Percentiles rank a stretch among this genome's conserved stretches.
phyloP scores from a whole-genome alignment of 2,888 invertebrate species.

The Ligdia adustata region DNA sequence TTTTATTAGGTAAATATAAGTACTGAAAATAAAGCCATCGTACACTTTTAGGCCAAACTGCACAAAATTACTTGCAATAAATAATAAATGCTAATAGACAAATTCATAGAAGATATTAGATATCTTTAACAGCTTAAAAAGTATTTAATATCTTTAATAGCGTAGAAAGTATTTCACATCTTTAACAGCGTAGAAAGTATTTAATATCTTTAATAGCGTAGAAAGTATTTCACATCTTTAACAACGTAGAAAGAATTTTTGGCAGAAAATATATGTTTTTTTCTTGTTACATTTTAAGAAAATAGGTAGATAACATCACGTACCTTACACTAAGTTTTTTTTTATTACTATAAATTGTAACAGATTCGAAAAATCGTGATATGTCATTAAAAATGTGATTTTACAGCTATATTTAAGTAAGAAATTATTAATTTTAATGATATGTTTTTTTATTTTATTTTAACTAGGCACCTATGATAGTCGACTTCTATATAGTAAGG shows the following conservation, averaged over 20 bases:
- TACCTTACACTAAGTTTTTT: conserved; percentile 55
- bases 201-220: no score
- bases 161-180: no score
- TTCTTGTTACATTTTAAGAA: conserved; percentile 58
- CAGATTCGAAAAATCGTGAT: conserved; percentile 38
- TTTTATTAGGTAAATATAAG: conserved; percentile 7
- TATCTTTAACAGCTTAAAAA: no score
- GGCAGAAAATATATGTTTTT: conserved; percentile 65
- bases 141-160: no score
- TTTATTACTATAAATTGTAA: conserved; percentile 36
- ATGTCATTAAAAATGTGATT: conserved; percentile 40
- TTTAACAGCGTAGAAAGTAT: no score
- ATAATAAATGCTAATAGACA: conserved; percentile 41
- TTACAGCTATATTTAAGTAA: conserved; percentile 36
- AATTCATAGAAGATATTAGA: conserved; percentile 62
- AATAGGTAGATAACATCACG: conserved; percentile 64
- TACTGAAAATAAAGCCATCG: neutral
- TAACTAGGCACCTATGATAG: conserved; percentile 71
- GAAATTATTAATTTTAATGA: conserved; percentile 50
- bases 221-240: conserved; percentile 75
- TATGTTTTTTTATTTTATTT: conserved; percentile 57
- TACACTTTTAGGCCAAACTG: conserved; percentile 66
- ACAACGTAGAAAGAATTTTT: conserved; percentile 52
- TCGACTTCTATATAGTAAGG: conserved; percentile 43
- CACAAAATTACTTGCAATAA: conserved; percentile 33